Percentiles rank a stretch among this genome's conserved stretches.
phyloP scores from a whole-genome alignment of 2,797 vertebrate genomes.

The Melanitta fusca region DNA sequence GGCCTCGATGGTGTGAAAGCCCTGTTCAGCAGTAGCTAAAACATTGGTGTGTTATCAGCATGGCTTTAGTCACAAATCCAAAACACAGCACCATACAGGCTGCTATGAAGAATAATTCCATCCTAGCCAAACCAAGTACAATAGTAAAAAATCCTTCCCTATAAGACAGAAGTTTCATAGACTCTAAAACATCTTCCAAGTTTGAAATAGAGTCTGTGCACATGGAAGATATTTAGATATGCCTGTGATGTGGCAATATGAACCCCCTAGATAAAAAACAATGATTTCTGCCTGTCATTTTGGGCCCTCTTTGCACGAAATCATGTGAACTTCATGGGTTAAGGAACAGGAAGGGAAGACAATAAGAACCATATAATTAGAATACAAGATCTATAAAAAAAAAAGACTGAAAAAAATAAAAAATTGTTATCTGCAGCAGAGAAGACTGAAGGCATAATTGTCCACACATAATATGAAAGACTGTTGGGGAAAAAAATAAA shows the following conservation, averaged over 20 bases:
- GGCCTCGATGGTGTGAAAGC: too few relatives aligned
- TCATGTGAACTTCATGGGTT: not conserved
- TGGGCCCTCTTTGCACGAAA: not conserved
- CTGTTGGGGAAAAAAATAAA: not conserved
- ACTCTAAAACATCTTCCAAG: not conserved
- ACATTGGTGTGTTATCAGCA: too few relatives aligned
- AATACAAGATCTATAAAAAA: not conserved
- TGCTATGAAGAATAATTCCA: too few relatives aligned
- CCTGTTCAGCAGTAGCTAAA: too few relatives aligned
- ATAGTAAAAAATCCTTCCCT: too few relatives aligned
- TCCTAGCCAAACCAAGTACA: too few relatives aligned
- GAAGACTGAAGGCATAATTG: not conserved
- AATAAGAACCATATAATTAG: not conserved
- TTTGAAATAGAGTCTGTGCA: not conserved
- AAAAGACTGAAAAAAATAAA: not conserved
- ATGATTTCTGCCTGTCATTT: not conserved
- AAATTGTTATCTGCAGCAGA: not conserved
- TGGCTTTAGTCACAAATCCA: too few relatives aligned
- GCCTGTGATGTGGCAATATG: not conserved
- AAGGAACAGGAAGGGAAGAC: not conserved
- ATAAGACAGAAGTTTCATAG: too few relatives aligned
- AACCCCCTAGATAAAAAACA: not conserved
- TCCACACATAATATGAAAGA: not conserved
- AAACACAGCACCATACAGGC: too few relatives aligned
- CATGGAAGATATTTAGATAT: not conserved